phyloP scores from a whole-genome alignment of 2,113 vertebrate genomes.

The Corythoichthys intestinalis region DNA sequence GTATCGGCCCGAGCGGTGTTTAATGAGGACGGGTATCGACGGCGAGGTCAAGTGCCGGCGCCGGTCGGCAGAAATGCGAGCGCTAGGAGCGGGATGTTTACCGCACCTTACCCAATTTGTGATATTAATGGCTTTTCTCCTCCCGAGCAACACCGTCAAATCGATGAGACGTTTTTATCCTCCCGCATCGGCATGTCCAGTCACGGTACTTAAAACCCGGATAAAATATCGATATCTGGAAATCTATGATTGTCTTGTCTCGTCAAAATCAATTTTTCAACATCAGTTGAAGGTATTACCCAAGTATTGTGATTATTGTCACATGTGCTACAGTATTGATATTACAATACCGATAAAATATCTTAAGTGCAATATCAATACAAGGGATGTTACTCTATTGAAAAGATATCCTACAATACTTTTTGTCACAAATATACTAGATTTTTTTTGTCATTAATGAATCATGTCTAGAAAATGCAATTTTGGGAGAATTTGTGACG shows the following conservation, averaged over 20 bases:
- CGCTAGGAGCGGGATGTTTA: constrained; percentile 31
- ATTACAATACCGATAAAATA: neutral
- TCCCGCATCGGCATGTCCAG: neutral
- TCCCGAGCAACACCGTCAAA: constrained; percentile 12
- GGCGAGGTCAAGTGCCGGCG: constrained; percentile 62
- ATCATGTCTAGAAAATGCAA: too few relatives aligned
- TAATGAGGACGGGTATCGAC: constrained; percentile 72
- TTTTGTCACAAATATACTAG: too few relatives aligned
- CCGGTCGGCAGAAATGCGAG: constrained; percentile 46
- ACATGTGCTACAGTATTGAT: too few relatives aligned
- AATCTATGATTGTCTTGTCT: neutral
- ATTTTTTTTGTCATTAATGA: too few relatives aligned
- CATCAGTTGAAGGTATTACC: too few relatives aligned
- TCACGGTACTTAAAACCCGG: neutral
- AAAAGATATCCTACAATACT: too few relatives aligned
- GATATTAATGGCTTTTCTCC: constrained; percentile 29
- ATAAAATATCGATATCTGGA: neutral
- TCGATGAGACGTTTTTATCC: constrained; percentile 16
- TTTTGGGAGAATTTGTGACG: too few relatives aligned
- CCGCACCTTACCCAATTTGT: constrained; percentile 24
- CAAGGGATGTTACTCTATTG: too few relatives aligned
- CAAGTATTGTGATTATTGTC: neutral
- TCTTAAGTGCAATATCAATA: neutral
- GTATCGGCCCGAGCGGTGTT: constrained; percentile 53
- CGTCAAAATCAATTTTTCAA: too few relatives aligned